Evolutionary conservation across 2,888 invertebrate genomes (phyloP).

Genomic region (Folsomia manolachei): DNA sequence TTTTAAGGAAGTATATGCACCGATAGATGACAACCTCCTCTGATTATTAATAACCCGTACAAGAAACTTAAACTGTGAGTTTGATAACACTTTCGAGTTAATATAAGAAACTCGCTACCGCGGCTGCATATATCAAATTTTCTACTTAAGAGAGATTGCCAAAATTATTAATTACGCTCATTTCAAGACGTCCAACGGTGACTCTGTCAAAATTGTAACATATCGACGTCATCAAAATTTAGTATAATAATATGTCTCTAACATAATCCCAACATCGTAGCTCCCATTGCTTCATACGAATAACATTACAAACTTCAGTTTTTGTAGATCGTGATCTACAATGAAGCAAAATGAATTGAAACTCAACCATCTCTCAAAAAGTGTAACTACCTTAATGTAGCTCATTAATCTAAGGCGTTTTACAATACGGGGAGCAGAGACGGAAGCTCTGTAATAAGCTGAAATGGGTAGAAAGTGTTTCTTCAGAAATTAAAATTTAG

Average conservation of each 20-base stretch:
- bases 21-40: neutral
- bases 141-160: too few species aligned
- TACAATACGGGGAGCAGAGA: neutral
- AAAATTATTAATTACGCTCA: neutral
- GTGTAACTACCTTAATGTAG: neutral
- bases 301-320: neutral
- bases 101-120: too few species aligned
- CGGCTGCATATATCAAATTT: too few species aligned
- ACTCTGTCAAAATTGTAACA: neutral
- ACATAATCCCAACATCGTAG: too few species aligned
- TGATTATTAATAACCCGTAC: neutral
- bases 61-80: neutral
- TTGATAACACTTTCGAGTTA: too few species aligned
- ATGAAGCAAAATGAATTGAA: neutral
- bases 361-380: neutral
- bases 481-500: neutral
- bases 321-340: neutral
- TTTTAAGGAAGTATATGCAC: neutral
- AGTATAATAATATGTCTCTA: too few species aligned
- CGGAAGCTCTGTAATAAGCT: neutral
- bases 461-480: neutral
- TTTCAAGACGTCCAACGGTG: neutral
- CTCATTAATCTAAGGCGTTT: neutral
- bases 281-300: neutral
- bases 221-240: neutral